Evolutionary conservation across 2,797 vertebrate genomes (phyloP), one percentile per base, ranked within the genome.

Genomic region (Percopsis omiscomaycus): DNA sequence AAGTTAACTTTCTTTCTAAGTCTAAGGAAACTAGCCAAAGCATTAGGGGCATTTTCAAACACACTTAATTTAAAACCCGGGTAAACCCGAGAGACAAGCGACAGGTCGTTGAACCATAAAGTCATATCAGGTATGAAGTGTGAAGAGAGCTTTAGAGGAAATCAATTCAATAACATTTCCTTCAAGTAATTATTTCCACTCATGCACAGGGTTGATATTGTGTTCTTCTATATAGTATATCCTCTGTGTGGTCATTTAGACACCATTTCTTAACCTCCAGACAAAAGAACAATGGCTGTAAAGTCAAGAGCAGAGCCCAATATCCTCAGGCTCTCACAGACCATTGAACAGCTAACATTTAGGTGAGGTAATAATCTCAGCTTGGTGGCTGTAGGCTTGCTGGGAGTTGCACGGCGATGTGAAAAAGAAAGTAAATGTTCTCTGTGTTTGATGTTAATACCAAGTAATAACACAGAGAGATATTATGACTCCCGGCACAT

Each of bases 331-430:
- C 37, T 42, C 37, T 9, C 3, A 42, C 37, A 42, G 37, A 42
- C 8, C 37, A 42, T 68, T 72, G 53, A 65, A 61, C 61, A 61
- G 52, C 52, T 50, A 30, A 71, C 69, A 45, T 60, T 55, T 52
- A 67, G 71, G 58, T 28, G 44, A 79, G 52, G 29, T 50, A 58
- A 53, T 57, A 53, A 78, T 78, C 61, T 63, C 78, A 71, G 82
- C 76, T 66, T 70, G 54, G 69, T 61, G 53, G 68, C 79, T 76
- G 55, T 63, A 49, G 74, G 66, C 71, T 8, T 64, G 61, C 0
- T 37, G 1, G 5, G 37, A 6, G 37, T 37, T 37, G 6, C 37
- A 37, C 37, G 2, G 37, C 37, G 4, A 42, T 42, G 22, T 22
- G 22, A 22, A 22, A 22, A 22, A 22, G 22, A 22, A 22, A 22